A percentile compares a stretch with the other conserved stretches of the same genome.
Evolutionary conservation across 2,797 vertebrate genomes (phyloP).

Genomic region (Geotrypetes seraphini): DNA sequence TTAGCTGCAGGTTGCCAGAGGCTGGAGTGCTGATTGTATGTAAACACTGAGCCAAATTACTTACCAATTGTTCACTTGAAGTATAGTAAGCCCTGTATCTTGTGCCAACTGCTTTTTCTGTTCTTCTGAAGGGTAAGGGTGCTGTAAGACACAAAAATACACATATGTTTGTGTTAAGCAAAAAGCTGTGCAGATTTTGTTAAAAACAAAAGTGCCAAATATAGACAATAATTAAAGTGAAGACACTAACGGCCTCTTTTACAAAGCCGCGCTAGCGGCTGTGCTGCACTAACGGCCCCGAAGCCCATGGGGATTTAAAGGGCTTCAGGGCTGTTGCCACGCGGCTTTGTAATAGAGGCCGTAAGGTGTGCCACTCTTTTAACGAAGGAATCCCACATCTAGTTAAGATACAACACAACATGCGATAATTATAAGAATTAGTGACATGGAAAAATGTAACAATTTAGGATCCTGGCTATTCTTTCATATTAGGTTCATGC

Average conservation of each 20-base stretch:
- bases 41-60: conserved; percentile 59
- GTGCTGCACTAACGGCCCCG: no score
- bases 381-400: conserved; percentile 94
- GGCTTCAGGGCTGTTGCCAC: no score
- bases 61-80: conserved; percentile 98
- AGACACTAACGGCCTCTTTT: no score
- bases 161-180: conserved; percentile 28
- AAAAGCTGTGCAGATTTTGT: conserved; percentile 35
- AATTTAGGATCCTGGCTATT: conserved; percentile 70
- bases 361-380: conserved; percentile 72
- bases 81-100: conserved; percentile 97
- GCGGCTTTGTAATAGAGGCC: no score
- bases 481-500: conserved; percentile 54
- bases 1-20: conserved; percentile 53
- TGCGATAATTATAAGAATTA: conserved; percentile 97
- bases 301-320: no score
- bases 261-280: no score
- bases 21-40: conserved; percentile 40
- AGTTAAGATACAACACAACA: conserved; percentile 94
- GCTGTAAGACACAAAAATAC: conserved; percentile 64
- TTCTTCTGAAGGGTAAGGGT: conserved; percentile 98
- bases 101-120: conserved; percentile 99
- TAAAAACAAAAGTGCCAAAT: conserved; percentile 38
- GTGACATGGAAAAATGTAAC: conserved; percentile 90
- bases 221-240: conserved; percentile 67